Evolutionary conservation across 2,888 invertebrate genomes (phyloP).

Genomic region (Sarcophaga carnaria): DNA sequence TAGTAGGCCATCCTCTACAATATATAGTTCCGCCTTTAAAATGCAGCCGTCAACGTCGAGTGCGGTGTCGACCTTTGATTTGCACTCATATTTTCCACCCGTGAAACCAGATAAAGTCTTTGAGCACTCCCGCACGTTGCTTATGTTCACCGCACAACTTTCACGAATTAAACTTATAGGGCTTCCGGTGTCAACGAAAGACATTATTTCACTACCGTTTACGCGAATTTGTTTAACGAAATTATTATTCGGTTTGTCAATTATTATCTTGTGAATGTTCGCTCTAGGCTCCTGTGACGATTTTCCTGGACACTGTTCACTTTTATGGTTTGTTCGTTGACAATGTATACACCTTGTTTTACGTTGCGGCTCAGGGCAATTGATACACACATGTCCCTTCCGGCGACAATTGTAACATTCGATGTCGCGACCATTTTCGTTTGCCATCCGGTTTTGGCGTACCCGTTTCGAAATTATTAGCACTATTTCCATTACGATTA

Average conservation of each 20-base stretch:
- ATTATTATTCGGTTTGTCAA: neutral
- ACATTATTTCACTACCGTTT: slow-evolving; percentile 7
- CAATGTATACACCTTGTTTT: slow-evolving; percentile 11
- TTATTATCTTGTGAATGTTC: slow-evolving; percentile 27
- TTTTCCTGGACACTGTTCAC: slow-evolving; percentile 26
- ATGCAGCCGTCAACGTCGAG: too few species aligned
- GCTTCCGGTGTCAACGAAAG: slow-evolving; percentile 34
- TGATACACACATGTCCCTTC: slow-evolving; percentile 24
- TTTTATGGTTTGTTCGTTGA: slow-evolving; percentile 27
- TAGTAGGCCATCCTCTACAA: too few species aligned
- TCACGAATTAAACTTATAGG: slow-evolving; percentile 28
- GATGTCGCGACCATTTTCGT: slow-evolving; percentile 3
- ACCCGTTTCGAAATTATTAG: neutral
- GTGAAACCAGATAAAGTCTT: neutral
- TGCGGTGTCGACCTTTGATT: too few species aligned
- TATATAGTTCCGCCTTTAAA: too few species aligned
- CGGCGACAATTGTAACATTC: slow-evolving; percentile 41
- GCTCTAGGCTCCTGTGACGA: neutral
- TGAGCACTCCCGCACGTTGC: neutral
- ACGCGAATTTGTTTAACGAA: neutral
- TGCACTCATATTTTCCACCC: too few species aligned
- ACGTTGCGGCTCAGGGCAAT: slow-evolving; percentile 35
- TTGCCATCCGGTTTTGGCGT: neutral
- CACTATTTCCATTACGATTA: neutral
- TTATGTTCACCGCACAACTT: neutral